Percentiles rank a stretch among this genome's conserved stretches.
Evolutionary conservation across 2,888 invertebrate species (phyloP).

Genomic region (Petrophora chlorosata): DNA sequence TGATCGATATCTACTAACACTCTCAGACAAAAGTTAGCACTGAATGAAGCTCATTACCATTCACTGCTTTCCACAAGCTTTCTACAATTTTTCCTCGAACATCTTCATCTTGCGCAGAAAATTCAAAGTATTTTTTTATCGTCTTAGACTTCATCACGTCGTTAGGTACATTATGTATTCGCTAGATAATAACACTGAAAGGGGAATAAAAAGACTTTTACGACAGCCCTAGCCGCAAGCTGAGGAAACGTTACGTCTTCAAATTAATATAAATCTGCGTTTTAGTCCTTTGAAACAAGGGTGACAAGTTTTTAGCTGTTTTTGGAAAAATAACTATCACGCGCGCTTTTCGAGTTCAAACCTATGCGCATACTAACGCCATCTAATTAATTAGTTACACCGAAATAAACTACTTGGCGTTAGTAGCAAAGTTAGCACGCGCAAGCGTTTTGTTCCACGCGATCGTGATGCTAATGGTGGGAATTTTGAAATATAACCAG

Average conservation of each 20-base stretch:
- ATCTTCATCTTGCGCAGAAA: neutral
- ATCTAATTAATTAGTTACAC: no score
- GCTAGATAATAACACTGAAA: constrained; percentile 7
- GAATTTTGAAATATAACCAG: no score
- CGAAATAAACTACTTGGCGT: no score
- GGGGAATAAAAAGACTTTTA: constrained; percentile 27
- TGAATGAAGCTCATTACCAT: neutral
- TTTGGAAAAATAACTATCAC: no score
- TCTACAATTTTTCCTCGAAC: neutral
- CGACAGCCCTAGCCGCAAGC: constrained; percentile 10
- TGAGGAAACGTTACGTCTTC: constrained; percentile 26
- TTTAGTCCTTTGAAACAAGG: constrained; percentile 11
- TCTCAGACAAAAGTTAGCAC: no score
- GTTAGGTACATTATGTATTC: constrained; percentile 25
- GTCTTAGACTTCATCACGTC: constrained; percentile 9
- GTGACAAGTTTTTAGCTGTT: constrained; percentile 7
- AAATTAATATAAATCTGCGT: constrained; percentile 28
- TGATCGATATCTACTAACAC: no score
- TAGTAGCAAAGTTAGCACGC: no score
- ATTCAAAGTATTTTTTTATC: constrained; percentile 1
- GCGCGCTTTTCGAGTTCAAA: no score
- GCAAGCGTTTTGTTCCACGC: no score
- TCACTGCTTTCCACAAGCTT: neutral
- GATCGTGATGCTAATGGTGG: no score
- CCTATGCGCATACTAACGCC: no score